Evolutionary conservation across 1,140 invertebrate genomes (phyloP).

Genomic region (Andricus grossulariae): DNA sequence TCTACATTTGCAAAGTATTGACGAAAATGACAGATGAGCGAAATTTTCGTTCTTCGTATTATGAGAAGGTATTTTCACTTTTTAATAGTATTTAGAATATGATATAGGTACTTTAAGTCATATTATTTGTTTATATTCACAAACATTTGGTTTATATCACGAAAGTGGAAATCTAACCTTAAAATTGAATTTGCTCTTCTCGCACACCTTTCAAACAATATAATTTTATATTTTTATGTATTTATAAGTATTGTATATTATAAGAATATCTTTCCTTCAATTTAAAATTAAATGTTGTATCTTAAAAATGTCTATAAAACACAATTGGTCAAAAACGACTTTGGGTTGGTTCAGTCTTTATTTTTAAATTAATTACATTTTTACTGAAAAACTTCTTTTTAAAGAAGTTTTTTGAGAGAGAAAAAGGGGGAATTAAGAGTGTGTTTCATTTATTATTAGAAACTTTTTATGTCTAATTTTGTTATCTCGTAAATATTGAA

Average conservation of each 20-base stretch:
- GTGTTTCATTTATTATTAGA: no score
- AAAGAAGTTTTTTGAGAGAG: no score
- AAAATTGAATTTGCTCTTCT: background rate
- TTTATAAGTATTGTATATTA: constrained; percentile 1
- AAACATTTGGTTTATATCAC: background rate
- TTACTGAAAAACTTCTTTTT: no score
- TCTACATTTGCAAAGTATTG: no score
- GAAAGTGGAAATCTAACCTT: background rate
- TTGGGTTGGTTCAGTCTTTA: no score
- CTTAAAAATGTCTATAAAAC: no score
- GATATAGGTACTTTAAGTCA: background rate
- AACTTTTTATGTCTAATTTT: no score
- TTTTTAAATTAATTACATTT: no score
- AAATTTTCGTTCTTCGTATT: constrained; percentile 94
- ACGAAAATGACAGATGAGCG: constrained; percentile 80
- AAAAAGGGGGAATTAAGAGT: no score
- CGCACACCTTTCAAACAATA: background rate
- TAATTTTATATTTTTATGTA: background rate
- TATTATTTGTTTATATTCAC: background rate
- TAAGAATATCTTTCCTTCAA: background rate
- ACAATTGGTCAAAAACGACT: no score
- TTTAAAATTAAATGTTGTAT: background rate
- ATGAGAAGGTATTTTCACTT: constrained; percentile 81
- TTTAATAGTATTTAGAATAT: background rate
- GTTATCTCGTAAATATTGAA: no score